Evolutionary conservation across 1,140 invertebrate genomes (phyloP).

Genomic region (Telenomus remus): DNA sequence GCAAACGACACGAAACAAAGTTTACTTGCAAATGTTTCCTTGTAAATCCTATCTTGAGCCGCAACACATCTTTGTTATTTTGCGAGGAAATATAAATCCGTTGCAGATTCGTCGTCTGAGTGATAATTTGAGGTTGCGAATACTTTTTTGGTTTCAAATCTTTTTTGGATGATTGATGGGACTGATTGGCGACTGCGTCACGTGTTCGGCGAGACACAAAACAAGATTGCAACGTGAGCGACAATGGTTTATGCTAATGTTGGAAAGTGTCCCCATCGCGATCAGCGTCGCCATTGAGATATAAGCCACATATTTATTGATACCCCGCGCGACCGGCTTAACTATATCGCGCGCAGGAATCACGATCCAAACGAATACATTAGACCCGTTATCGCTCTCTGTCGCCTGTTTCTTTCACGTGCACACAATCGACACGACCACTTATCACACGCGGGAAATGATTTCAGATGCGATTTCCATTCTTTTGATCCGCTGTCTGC

Average conservation of each 20-base stretch:
- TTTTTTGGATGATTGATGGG: slow-evolving; percentile 13
- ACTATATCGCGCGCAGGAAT: slow-evolving; percentile 60
- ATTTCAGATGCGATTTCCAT: slow-evolving; percentile 10
- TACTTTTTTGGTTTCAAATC: neutral
- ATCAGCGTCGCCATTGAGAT: slow-evolving; percentile 62
- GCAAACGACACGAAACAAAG: too few species aligned
- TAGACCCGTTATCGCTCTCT: slow-evolving; percentile 51
- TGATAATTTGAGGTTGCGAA: too few species aligned
- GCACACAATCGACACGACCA: neutral
- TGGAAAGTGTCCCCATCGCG: slow-evolving; percentile 65
- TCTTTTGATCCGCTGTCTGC: slow-evolving; percentile 2
- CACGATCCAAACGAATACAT: slow-evolving; percentile 55
- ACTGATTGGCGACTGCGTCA: slow-evolving; percentile 32
- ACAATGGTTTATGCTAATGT: slow-evolving; percentile 65
- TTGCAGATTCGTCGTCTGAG: too few species aligned
- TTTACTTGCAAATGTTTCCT: too few species aligned
- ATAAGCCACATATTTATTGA: slow-evolving; percentile 67
- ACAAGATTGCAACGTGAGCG: slow-evolving; percentile 40
- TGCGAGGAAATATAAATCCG: too few species aligned
- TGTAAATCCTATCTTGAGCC: too few species aligned
- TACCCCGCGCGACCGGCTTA: slow-evolving; percentile 47
- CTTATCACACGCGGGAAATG: slow-evolving; percentile 17
- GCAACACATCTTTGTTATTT: too few species aligned
- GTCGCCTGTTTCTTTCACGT: slow-evolving; percentile 44
- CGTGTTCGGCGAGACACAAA: slow-evolving; percentile 41